phyloP scores from a whole-genome alignment of 1,140 invertebrate species.

The Drosophila elegans region DNA sequence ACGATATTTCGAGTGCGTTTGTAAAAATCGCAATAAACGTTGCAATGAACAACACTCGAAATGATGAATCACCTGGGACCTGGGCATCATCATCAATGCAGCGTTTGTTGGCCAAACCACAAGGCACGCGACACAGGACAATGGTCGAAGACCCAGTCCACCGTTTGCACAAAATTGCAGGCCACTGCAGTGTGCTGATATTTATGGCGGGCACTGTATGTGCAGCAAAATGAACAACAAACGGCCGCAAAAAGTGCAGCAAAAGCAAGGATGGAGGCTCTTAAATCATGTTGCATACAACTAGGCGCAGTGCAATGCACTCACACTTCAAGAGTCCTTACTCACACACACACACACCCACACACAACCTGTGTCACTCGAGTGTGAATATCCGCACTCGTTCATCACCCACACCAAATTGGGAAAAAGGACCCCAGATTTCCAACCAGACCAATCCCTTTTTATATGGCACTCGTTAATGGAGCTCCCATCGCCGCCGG shows the following conservation, averaged over 20 bases:
- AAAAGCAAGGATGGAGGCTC: slow-evolving; percentile 54
- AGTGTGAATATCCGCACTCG: slow-evolving; percentile 81
- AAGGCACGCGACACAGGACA: slow-evolving; percentile 66
- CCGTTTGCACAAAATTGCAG: slow-evolving; percentile 16
- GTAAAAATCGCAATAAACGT: slow-evolving; percentile 84
- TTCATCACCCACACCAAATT: slow-evolving; percentile 54
- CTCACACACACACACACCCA: slow-evolving; percentile 4
- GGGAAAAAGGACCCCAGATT: slow-evolving; percentile 4
- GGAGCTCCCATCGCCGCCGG: slow-evolving; percentile 76
- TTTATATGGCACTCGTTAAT: slow-evolving; percentile 55
- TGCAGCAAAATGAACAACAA: slow-evolving; percentile 71
- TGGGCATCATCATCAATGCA: slow-evolving; percentile 66
- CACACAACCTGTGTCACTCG: slow-evolving; percentile 64
- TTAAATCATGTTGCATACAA: slow-evolving; percentile 81
- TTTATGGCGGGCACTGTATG: slow-evolving; percentile 56
- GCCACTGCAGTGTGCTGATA: slow-evolving; percentile 50
- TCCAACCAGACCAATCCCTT: slow-evolving; percentile 7
- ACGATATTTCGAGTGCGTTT: slow-evolving; percentile 74
- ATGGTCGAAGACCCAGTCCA: slow-evolving; percentile 4
- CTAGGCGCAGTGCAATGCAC: slow-evolving; percentile 68
- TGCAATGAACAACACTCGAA: slow-evolving; percentile 84
- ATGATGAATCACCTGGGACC: slow-evolving; percentile 81
- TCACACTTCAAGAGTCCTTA: slow-evolving; percentile 14
- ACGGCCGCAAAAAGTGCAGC: slow-evolving; percentile 70
- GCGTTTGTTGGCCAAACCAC: slow-evolving; percentile 77